Base-by-base conservation (phyloP, 2,888 invertebrate genomes). In the Clanis bilineata region DNA sequence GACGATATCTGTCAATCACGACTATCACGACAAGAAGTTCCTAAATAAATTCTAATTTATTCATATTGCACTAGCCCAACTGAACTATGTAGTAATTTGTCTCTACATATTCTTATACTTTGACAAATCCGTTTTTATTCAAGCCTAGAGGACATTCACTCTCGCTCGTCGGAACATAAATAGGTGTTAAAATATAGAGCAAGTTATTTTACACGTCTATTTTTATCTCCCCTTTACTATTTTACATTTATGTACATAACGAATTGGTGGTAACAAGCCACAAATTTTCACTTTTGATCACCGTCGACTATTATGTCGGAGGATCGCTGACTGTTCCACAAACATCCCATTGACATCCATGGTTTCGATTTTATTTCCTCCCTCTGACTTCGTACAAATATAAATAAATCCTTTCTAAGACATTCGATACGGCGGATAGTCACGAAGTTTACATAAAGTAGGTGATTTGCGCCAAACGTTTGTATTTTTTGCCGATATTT, bases 381-480 rank as follows among this genome's bases (percentile, higher is more conserved):
- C 71, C 71, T 73, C 65, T 64, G 62, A 70, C 70, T 73, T 74
- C 77, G 78, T 80, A 79, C 73, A 73, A 83, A 80, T 86, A 86
- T 83, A 88, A 88, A 86, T 88, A 90, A 88, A 90, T 90, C 88
- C 86, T 85, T 89, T 86, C 83, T 88, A 90, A 90, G 88, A 85
- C 90, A 90, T 91, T 87, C 88, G 88, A 90, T 90, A 92, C 82
- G 88, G 90, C 80, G 74, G 77, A 81, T 79, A 92, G 92, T 91
- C 92, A 92, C 92, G 92, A 89, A 90, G 86, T 92, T 91, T 90
- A 90, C 92, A 91, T 92, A 90, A 92, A 91, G 88, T 90, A 87
- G 82, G 86, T 85, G 88, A 88, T 90, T 90, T 89, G 88, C 83
- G 77, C 82, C 85, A 84, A 89, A 89, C 83, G 81, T 85, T 80